Base-by-base conservation (phyloP, 2,888 invertebrate genomes). In the Drosophila peninsularis region DNA sequence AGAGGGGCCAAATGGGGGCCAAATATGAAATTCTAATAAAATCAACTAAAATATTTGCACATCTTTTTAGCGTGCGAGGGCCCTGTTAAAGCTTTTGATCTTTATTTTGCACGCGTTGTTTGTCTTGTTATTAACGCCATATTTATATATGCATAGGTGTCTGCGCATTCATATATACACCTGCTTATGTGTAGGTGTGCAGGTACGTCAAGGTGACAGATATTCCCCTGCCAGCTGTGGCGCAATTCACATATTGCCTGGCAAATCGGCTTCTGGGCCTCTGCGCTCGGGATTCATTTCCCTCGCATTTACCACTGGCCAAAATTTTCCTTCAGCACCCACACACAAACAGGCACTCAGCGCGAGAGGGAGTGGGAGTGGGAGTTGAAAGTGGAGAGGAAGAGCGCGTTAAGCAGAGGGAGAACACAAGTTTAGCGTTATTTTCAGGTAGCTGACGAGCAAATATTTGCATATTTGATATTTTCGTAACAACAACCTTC, bases 391-490 rank as follows among this genome's bases (percentile, higher is more conserved):
- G n/a, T n/a, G n/a, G n/a, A n/a, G n/a, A n/a, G n/a, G n/a, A n/a
- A n/a, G n/a, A n/a, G 19, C 39, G 47, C 32, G 37, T 50, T 54
- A 49, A 47, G 52, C 1, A 44, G 44, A n/a, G 44, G 45, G 27
- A 30, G 45, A 47, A 27, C 72, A 56, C 52, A 60, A 65, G 66
- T 67, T 75, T 78, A 67, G 50, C 57, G 62, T 76, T 76, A 75
- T 79, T 82, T 88, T 86, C 87, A 86, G 89, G 87, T 88, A 78
- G 81, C 81, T 71, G 88, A 62, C 72, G 65, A 71, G 74, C 67
- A 83, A 83, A 83, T 83, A 89, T 83, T 83, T 83, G 84, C 83
- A 83, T 83, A 83, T 83, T 89, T 89, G 78, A 83, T 83, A 89
- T 89, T 87, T 89, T 80, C 71, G 84, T 83, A 86, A 68, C 71